These are phyloP conservation scores for Apodemus agrarius DNA, from an alignment of 2,797 vertebrate genomes.

Conservation along the genomic window DNA sequence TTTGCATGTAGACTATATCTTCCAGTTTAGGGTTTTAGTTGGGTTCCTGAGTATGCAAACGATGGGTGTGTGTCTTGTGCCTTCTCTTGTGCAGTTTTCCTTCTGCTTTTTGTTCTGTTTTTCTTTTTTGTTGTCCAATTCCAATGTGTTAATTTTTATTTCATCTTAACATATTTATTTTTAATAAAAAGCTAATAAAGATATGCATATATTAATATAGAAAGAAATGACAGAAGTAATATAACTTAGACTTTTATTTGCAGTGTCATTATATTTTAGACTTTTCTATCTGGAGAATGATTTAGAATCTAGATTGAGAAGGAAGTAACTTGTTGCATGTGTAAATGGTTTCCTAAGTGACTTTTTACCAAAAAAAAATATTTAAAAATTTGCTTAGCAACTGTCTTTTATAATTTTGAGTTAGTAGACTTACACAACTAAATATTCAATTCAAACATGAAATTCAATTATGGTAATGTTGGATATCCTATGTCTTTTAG, in stretches of 20 bases:
- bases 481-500: slow-evolving; percentile 9
- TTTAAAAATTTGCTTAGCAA: slow-evolving; percentile 58
- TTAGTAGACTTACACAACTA: slow-evolving; percentile 41
- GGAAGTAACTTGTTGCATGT: slow-evolving; percentile 21
- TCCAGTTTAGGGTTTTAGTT: neutral
- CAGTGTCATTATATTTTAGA: slow-evolving; percentile 66
- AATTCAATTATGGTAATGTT: neutral
- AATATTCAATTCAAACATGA: neutral
- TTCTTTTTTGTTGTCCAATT: neutral
- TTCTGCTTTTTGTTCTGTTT: neutral
- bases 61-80: neutral
- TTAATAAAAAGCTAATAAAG: neutral
- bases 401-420: slow-evolving; percentile 14
- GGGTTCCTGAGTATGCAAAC: neutral
- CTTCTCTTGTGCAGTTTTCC: neutral
- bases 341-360: slow-evolving; percentile 18
- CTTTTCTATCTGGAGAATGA: slow-evolving; percentile 33
- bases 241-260: slow-evolving; percentile 65
- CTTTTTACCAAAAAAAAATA: neutral
- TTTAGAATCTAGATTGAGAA: slow-evolving; percentile 34
- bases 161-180: neutral
- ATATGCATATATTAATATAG: neutral
- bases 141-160: neutral
- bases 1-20: neutral
- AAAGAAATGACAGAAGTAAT: slow-evolving; percentile 37